Evolutionary conservation across 2,888 invertebrate species (phyloP).

Genomic region (Cryptops parisi): DNA sequence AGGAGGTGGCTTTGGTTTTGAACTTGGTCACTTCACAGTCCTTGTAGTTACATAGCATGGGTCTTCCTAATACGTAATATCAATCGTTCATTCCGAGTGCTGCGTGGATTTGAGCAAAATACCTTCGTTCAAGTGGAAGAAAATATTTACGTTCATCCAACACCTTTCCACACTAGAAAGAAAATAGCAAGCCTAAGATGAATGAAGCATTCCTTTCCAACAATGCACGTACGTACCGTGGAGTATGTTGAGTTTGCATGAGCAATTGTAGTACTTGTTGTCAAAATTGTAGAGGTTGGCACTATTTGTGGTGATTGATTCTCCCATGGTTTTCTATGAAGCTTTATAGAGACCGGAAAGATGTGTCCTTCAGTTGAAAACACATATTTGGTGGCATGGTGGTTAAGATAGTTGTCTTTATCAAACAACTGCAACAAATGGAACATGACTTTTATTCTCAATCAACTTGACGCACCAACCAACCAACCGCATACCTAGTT

Average conservation of each 20-base stretch:
- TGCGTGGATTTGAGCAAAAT: slow-evolving; percentile 23
- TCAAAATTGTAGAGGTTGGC: no score
- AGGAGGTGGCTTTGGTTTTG: no score
- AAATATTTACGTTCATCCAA: slow-evolving; percentile 23
- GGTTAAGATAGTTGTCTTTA: slow-evolving; percentile 43
- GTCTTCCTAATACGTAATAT: no score
- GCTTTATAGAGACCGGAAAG: slow-evolving; percentile 33
- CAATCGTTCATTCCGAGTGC: slow-evolving; percentile 22
- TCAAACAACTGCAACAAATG: slow-evolving; percentile 42
- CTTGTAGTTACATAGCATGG: no score
- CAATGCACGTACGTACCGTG: no score
- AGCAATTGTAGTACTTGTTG: no score
- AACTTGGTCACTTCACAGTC: no score
- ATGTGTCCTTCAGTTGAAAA: slow-evolving; percentile 48
- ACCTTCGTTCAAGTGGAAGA: slow-evolving; percentile 23
- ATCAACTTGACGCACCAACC: no score
- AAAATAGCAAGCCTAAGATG: neutral
- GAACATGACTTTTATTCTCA: no score
- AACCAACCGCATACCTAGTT: no score
- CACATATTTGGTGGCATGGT: slow-evolving; percentile 36
- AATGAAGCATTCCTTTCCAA: neutral
- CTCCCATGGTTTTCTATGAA: slow-evolving; percentile 21
- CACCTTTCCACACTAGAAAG: slow-evolving; percentile 21
- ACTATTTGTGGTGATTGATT: neutral
- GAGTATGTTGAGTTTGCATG: no score